Base-by-base conservation (phyloP, 2,113 vertebrate species). In the Entomyzon cyanotis region DNA sequence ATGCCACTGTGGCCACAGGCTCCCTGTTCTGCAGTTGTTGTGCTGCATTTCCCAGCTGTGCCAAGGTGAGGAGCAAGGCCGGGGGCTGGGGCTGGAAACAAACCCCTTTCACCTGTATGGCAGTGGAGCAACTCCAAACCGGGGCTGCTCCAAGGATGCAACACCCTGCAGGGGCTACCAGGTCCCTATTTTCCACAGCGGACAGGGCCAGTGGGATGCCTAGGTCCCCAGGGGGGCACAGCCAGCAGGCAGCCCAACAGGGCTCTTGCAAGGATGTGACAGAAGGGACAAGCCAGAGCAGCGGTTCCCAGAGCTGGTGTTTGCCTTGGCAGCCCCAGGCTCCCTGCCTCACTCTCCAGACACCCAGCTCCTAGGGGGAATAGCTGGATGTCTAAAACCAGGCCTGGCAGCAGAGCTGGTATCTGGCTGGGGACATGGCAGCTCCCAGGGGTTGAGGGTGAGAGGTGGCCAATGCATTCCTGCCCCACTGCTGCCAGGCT, bases 241-340 rank as follows among this genome's bases (percentile, higher is more conserved):
- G 59, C 41, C 62, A 67, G 56, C 71, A 39, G 17, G 24, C 39
- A 58, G 63, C 41, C 20, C 30, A 11, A 6, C 0, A 0, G 59
- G 55, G 19, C 3, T 67, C n/a, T 30, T 25, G 35, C 30, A 37
- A 9, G 59, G 44, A 88, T 73, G 73, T 53, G 71, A 46, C 2
- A 0, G 52, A 30, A 24, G 30, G 67, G 79, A 49, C 4, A 0
- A 75, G 67, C 18, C 1, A 0, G 14, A 75, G 77, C 69, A n/a
- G 50, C 3, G 0, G 64, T 94, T 96, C 95, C 90, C 93, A 96
- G 90, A 59, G n/a, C 10, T 0, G 0, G 18, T 93, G 93, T 95
- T 96, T 96, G 81, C 35, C 65, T 96, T 96, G 96, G 93, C 96
- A 95, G 91, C 80, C 21, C 42, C 33, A 3, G 46, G 9, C 73